phyloP scores from a whole-genome alignment of 2,797 vertebrate species.

The Pantherophis vulpinus region DNA sequence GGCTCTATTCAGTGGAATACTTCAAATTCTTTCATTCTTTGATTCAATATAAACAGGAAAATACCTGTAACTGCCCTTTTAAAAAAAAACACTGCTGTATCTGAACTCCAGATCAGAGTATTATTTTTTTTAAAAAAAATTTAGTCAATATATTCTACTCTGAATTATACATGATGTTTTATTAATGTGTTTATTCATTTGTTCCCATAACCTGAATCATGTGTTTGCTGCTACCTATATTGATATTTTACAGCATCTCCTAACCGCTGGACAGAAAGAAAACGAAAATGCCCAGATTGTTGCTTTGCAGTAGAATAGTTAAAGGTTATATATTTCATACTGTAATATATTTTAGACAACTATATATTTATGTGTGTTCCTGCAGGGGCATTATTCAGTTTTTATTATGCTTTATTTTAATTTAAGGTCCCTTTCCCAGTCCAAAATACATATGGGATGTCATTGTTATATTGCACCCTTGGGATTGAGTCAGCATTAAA shows the following conservation, averaged over 20 bases:
- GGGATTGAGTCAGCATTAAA: background rate
- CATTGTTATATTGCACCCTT: background rate
- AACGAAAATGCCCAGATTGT: background rate
- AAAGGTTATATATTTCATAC: background rate
- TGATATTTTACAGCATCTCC: conserved; percentile 13
- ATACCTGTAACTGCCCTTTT: background rate
- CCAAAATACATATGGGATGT: conserved; percentile 20
- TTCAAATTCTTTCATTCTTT: background rate
- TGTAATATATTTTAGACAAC: background rate
- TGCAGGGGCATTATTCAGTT: background rate
- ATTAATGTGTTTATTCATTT: conserved; percentile 41
- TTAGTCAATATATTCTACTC: conserved; percentile 37
- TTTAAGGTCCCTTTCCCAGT: conserved; percentile 15
- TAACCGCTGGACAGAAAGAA: background rate
- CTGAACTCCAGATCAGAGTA: background rate
- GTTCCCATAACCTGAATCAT: conserved; percentile 36
- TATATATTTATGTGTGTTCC: background rate
- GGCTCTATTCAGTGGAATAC: background rate
- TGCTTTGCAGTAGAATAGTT: background rate
- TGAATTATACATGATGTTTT: conserved; percentile 10
- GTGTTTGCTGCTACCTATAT: conserved; percentile 26
- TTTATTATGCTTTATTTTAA: conserved; percentile 17
- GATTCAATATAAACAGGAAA: background rate
- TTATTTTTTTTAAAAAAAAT: background rate
- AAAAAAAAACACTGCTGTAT: background rate